Percentiles rank a stretch among this genome's conserved stretches.
Conservation (phyloP, 2,113 vertebrate species). For the Hucho hucho region DNA sequence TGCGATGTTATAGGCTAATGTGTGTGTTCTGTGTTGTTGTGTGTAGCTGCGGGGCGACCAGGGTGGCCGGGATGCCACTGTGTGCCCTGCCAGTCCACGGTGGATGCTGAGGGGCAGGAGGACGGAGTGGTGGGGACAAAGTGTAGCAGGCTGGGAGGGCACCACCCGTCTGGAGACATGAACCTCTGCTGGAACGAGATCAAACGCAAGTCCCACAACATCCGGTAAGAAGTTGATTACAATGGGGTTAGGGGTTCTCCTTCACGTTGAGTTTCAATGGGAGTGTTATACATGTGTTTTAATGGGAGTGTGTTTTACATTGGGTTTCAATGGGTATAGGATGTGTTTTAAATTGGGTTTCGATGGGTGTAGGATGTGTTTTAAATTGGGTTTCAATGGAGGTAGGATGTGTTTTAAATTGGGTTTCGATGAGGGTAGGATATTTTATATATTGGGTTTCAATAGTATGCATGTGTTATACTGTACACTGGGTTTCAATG, state of each 20-base stretch:
- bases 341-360: too few species aligned
- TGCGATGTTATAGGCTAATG: background rate
- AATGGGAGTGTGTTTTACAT: too few species aligned
- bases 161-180: conserved; percentile 82
- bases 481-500: background rate
- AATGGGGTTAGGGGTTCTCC: background rate
- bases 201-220: conserved; percentile 97
- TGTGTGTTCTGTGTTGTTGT: conserved; percentile 17
- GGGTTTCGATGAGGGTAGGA: too few species aligned
- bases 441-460: too few species aligned
- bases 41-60: conserved; percentile 71
- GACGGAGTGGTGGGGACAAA: conserved; percentile 48
- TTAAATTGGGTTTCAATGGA: too few species aligned
- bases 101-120: conserved; percentile 74
- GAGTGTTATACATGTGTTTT: too few species aligned
- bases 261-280: background rate
- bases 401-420: too few species aligned
- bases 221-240: conserved; percentile 77
- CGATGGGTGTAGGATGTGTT: too few species aligned
- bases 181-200: conserved; percentile 99
- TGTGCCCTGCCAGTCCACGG: conserved; percentile 71
- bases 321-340: too few species aligned
- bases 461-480: background rate
- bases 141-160: conserved; percentile 61
- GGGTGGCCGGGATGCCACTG: conserved; percentile 83